phyloP scores from a whole-genome alignment of 1,140 invertebrate species.

The Drosophila nikananu region DNA sequence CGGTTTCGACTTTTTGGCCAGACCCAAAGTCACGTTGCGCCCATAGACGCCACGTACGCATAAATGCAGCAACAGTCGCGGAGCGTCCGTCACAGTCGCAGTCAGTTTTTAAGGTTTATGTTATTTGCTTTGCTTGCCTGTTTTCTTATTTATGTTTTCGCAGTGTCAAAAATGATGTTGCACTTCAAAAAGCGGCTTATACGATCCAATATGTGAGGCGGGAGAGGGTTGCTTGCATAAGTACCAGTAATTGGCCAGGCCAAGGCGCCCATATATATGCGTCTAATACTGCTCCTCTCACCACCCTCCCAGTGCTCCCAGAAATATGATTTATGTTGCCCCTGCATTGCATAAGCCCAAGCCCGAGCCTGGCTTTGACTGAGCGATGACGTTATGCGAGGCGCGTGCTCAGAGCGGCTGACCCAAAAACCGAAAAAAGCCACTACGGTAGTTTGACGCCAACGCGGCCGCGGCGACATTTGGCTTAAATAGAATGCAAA shows the following conservation, averaged over 20 bases:
- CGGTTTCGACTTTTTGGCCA: slow-evolving; percentile 19
- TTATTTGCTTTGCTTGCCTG: slow-evolving; percentile 15
- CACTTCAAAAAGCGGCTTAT: slow-evolving; percentile 31
- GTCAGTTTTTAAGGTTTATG: slow-evolving; percentile 40
- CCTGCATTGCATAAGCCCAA: slow-evolving; percentile 62
- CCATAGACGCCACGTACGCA: slow-evolving; percentile 57
- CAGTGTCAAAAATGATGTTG: slow-evolving; percentile 51
- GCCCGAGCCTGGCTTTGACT: slow-evolving; percentile 32
- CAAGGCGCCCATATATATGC: slow-evolving; percentile 41
- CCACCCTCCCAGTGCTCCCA: background rate
- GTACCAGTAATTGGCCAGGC: slow-evolving; percentile 57
- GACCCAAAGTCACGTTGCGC: slow-evolving; percentile 62
- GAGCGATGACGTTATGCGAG: slow-evolving; percentile 54
- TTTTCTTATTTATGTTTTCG: slow-evolving; percentile 59
- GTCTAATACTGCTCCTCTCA: background rate
- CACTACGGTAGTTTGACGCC: slow-evolving; percentile 71
- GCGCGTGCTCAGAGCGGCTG: slow-evolving; percentile 64
- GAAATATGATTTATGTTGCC: slow-evolving; percentile 63
- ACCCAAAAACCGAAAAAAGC: slow-evolving; percentile 65
- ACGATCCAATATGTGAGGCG: slow-evolving; percentile 2
- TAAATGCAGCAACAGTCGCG: slow-evolving; percentile 38
- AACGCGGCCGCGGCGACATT: slow-evolving; percentile 57
- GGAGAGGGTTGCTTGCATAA: slow-evolving; percentile 10
- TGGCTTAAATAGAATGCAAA: slow-evolving; percentile 52
- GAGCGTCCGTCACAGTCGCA: slow-evolving; percentile 24